Evolutionary conservation across 2,797 vertebrate genomes (phyloP).

Genomic region (Pipistrellus pipistrellus): DNA sequence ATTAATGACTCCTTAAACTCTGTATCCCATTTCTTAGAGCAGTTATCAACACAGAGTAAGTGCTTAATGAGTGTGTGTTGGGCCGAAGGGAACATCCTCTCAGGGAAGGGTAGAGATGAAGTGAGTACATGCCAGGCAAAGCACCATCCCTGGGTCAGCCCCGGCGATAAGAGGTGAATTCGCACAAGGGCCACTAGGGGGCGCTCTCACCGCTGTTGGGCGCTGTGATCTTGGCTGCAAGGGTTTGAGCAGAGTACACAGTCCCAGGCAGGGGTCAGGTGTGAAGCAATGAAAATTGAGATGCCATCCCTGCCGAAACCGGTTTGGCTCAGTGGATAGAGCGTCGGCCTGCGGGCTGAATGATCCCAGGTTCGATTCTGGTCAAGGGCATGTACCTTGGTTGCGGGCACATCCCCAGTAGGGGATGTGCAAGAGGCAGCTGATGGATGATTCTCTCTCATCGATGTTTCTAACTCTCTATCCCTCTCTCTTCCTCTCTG

Average conservation of each 20-base stretch:
- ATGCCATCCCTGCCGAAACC: background rate
- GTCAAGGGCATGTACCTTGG: no score
- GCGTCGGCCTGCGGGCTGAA: no score
- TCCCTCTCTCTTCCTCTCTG: no score
- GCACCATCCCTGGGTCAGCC: background rate
- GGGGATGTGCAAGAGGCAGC: no score
- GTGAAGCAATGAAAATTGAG: background rate
- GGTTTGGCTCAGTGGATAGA: no score
- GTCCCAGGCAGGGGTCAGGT: background rate
- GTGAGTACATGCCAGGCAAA: background rate
- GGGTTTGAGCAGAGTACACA: background rate
- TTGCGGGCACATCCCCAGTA: no score
- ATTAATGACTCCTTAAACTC: background rate
- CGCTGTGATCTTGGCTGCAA: background rate
- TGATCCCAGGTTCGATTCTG: no score
- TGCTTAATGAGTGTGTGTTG: slow-evolving; percentile 2
- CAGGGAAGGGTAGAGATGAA: background rate
- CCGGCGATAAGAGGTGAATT: background rate
- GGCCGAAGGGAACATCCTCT: background rate
- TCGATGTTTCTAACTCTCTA: no score
- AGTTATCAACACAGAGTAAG: background rate
- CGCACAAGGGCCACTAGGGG: slow-evolving; percentile 19
- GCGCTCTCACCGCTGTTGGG: background rate
- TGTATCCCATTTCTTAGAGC: slow-evolving; percentile 1
- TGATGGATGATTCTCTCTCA: no score